Base-by-base conservation (phyloP, 2,888 invertebrate genomes). In the Steinernema hermaphroditum region DNA sequence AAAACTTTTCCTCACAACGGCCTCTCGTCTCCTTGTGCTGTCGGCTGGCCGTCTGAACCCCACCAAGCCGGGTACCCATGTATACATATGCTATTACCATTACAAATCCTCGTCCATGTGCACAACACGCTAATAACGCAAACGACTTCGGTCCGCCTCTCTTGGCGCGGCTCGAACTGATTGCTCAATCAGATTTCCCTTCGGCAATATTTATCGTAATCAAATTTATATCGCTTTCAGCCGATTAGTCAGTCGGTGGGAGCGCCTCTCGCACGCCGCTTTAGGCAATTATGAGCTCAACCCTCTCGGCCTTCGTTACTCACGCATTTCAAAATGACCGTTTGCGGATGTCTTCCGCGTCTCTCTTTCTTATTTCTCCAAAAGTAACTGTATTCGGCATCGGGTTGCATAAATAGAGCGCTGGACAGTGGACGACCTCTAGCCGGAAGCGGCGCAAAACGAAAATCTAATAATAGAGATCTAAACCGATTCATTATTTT, bases 181-280 rank as follows among this genome's bases (percentile, higher is more conserved):
- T 62, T 62, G 62, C 62, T 62, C 62, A 62, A 62, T 62, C 62
- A 62, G 32, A 62, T 62, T 62, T 62, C 62, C 62, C 62, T 62
- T 34, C 62, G 62, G 62, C 62, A 62, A 62, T 62, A 62, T 62
- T 62, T 62, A 62, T 62, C 62, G 62, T 62, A 62, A 62, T 62
- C 62, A 62, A 62, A 62, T 62, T 62, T 62, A 62, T 62, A 62
- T 62, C 62, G 62, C 62, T 62, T 62, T 62, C 62, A 62, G 62
- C 62, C 62, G 62, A 62, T 62, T 62, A 62, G 62, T 62, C 62
- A 62, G 62, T 34, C 29, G 32, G 62, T 62, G 62, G 62, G 62
- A 62, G 62, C 62, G 29, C 62, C 62, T 62, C 62, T 62, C 62
- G 62, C 62, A 27, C 62, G 62, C 6, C 32, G 62, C 62, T 62